Evolutionary conservation across 2,888 invertebrate species (phyloP).

Genomic region (Schizotus pectinicornis): DNA sequence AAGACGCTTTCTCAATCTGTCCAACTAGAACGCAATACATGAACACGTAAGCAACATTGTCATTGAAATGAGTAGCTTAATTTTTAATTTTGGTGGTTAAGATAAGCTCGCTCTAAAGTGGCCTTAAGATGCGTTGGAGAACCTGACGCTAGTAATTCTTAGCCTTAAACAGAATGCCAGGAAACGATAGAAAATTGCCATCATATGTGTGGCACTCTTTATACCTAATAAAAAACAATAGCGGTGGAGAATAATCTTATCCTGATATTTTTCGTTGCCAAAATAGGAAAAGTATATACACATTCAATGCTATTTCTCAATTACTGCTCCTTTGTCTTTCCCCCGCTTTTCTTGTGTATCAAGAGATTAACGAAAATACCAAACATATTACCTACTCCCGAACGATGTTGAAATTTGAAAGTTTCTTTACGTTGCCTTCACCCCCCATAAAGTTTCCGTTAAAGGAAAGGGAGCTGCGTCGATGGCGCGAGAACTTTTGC

Average conservation of each 20-base stretch:
- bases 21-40: too few relatives aligned
- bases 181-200: too few relatives aligned
- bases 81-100: too few relatives aligned
- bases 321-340: constrained; percentile 1
- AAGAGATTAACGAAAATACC: constrained; percentile 23
- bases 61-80: too few relatives aligned
- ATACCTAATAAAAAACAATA: too few relatives aligned
- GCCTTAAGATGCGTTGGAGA: too few relatives aligned
- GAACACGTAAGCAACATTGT: too few relatives aligned
- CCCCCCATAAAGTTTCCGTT: constrained; percentile 11
- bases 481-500: constrained; percentile 1
- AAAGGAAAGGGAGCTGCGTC: not conserved
- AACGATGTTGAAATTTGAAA: constrained; percentile 5
- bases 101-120: too few relatives aligned
- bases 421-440: constrained; percentile 15
- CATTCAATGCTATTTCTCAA: constrained; percentile 4
- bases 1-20: too few relatives aligned
- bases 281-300: constrained; percentile 5
- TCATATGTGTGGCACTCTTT: too few relatives aligned
- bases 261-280: constrained; percentile 2
- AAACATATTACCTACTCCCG: constrained; percentile 18
- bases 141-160: too few relatives aligned
- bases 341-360: constrained; percentile 2
- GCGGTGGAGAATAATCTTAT: not conserved
- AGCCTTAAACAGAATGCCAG: too few relatives aligned